phyloP scores from a whole-genome alignment of 2,888 invertebrate genomes.

The Petrolisthes manimaculis region DNA sequence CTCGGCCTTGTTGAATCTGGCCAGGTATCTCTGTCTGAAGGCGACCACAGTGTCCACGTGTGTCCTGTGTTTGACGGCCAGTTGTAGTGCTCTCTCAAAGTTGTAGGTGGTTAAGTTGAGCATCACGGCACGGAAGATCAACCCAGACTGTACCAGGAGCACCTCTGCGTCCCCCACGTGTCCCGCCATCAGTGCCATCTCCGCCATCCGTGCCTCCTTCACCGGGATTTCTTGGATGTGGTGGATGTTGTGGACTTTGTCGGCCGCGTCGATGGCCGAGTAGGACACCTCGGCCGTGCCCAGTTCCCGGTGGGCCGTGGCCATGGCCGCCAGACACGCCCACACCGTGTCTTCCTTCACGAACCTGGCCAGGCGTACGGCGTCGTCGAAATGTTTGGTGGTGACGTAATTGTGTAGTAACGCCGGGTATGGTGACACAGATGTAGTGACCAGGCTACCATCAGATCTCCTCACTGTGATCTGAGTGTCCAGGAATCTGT shows the following conservation, averaged over 20 bases:
- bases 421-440: conserved; percentile 79
- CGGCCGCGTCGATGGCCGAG: conserved; percentile 86
- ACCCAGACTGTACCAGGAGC: conserved; percentile 78
- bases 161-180: conserved; percentile 80
- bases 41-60: conserved; percentile 81
- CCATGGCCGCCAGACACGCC: conserved; percentile 93
- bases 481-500: conserved; percentile 86
- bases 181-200: conserved; percentile 79
- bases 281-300: conserved; percentile 95
- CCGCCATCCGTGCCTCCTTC: conserved; percentile 75
- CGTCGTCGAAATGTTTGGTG: conserved; percentile 86
- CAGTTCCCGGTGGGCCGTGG: conserved; percentile 87
- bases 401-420: conserved; percentile 79
- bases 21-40: conserved; percentile 74
- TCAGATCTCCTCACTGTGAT: conserved; percentile 88
- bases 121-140: conserved; percentile 79
- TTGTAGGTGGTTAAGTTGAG: conserved; percentile 80
- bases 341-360: conserved; percentile 78
- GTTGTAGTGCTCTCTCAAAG: conserved; percentile 83
- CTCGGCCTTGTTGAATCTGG: conserved; percentile 74
- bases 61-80: conserved; percentile 80
- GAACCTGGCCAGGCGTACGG: conserved; percentile 82
- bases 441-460: conserved; percentile 84
- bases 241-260: conserved; percentile 88
- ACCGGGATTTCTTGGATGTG: conserved; percentile 75